Percentiles rank a stretch among this genome's conserved stretches.
Evolutionary conservation across 2,113 vertebrate species (phyloP).

Genomic region (Meleagris gallopavo): DNA sequence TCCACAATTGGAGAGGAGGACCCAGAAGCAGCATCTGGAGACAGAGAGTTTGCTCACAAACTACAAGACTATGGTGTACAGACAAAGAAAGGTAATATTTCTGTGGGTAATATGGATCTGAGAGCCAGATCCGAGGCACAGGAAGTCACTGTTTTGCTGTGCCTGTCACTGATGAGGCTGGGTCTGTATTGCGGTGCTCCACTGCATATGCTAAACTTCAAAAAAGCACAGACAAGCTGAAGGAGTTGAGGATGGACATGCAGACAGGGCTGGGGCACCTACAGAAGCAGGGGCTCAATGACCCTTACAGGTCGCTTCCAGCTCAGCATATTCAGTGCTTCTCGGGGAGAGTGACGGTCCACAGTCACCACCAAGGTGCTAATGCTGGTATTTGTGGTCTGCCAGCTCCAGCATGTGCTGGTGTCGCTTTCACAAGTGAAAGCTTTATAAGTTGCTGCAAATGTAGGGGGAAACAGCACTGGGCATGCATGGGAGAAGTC

Average conservation of each 20-base stretch:
- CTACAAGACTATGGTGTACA: not conserved
- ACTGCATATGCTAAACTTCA: not conserved
- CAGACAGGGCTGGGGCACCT: not conserved
- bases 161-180: not conserved
- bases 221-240: not conserved
- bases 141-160: not conserved
- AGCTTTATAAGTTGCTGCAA: not conserved
- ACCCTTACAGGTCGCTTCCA: no score
- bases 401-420: not conserved
- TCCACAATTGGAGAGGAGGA: not conserved
- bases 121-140: not conserved
- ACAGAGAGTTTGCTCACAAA: not conserved
- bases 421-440: not conserved
- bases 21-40: not conserved
- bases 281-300: fast-evolving
- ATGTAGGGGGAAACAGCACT: not conserved
- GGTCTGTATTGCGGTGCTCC: not conserved
- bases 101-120: not conserved
- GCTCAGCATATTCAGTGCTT: no score
- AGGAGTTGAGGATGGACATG: not conserved
- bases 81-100: fast-evolving
- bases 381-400: not conserved
- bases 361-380: not conserved
- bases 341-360: not conserved
- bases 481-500: not conserved